These are phyloP conservation scores for Vombatus ursinus DNA, from an alignment of 2,113 vertebrate genomes.

Conservation along the genomic window DNA sequence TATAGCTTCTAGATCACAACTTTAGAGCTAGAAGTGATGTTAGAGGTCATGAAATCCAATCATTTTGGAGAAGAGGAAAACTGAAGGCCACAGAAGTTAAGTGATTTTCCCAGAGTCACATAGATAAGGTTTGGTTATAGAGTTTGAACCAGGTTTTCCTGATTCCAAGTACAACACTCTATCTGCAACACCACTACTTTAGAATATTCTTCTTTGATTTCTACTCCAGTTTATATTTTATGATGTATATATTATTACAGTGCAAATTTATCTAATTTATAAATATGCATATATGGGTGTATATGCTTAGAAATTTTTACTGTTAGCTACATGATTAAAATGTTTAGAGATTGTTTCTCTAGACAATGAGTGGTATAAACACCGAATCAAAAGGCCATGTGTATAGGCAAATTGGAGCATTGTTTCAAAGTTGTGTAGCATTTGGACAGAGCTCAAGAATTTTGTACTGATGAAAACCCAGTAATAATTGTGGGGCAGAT, in stretches of 20 bases:
- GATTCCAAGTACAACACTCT: not conserved
- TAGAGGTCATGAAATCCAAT: not conserved
- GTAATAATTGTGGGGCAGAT: not conserved
- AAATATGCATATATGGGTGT: not conserved
- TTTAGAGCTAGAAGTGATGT: not conserved
- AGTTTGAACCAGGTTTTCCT: not conserved
- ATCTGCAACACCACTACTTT: not conserved
- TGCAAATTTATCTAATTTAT: not conserved
- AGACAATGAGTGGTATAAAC: not conserved
- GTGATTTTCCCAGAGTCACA: not conserved
- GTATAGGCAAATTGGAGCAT: not conserved
- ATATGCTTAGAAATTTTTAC: not conserved
- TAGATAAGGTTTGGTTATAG: not conserved
- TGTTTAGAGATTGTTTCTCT: not conserved
- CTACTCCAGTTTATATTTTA: not conserved
- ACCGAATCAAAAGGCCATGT: not conserved
- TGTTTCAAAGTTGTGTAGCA: not conserved
- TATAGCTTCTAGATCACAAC: not conserved
- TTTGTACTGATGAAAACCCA: not conserved
- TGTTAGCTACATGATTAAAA: not conserved
- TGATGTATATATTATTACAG: not conserved
- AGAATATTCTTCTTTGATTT: not conserved
- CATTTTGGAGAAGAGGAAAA: not conserved
- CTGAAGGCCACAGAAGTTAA: not conserved
- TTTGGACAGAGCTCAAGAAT: not conserved